A percentile compares a stretch with the other conserved stretches of the same genome.
These are phyloP conservation scores for Craterocephalus amniculus DNA, from an alignment of 2,797 vertebrate species.

Conservation along the genomic window DNA sequence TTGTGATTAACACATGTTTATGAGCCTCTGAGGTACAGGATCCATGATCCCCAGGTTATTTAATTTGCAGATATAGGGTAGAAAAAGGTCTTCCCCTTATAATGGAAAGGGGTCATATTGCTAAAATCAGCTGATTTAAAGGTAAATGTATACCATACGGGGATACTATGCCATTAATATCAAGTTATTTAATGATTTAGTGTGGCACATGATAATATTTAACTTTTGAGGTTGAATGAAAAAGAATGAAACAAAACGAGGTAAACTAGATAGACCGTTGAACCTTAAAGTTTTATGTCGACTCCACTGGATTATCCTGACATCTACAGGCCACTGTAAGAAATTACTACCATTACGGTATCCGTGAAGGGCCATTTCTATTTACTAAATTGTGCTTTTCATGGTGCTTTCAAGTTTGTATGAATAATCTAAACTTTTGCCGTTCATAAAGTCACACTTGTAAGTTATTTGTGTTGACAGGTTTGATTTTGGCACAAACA, in stretches of 20 bases:
- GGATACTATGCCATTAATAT: neutral
- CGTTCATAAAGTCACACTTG: neutral
- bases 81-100: neutral
- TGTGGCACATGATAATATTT: neutral
- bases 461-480: neutral
- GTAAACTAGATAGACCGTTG: neutral
- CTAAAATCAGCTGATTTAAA: neutral
- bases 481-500: neutral
- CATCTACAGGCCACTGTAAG: conserved; percentile 21
- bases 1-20: conserved; percentile 24
- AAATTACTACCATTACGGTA: conserved; percentile 1
- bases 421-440: rapidly evolving
- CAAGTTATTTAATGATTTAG: neutral
- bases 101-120: neutral
- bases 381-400: neutral
- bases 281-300: neutral
- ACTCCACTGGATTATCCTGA: conserved; percentile 8
- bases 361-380: neutral
- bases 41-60: conserved; percentile 7
- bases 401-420: neutral
- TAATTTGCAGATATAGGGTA: neutral
- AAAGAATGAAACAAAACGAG: neutral
- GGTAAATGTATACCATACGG: neutral
- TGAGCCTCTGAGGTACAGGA: neutral
- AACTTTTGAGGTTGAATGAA: neutral